Conservation (phyloP, 2,888 invertebrate genomes). For the Steinernema hermaphroditum region DNA sequence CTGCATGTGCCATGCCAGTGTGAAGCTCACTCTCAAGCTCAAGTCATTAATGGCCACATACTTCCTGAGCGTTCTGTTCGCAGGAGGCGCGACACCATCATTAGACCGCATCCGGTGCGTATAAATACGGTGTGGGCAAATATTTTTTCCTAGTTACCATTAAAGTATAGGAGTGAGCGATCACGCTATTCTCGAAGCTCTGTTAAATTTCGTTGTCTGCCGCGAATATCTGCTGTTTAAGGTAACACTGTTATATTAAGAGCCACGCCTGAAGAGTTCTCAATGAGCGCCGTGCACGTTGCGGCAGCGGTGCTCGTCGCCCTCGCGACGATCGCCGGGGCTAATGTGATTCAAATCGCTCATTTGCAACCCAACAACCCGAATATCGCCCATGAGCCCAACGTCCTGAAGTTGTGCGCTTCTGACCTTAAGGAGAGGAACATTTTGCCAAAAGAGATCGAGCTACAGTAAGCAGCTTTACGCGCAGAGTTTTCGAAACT, state of each 20-base stretch:
- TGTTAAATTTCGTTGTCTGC: not conserved
- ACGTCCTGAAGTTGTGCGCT: constrained; percentile 53
- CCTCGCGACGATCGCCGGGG: not conserved
- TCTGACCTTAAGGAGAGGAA: constrained; percentile 50
- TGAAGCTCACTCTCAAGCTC: constrained; percentile 7
- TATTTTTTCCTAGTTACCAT: constrained; percentile 19
- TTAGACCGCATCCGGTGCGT: constrained; percentile 21
- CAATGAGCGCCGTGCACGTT: constrained; percentile 1
- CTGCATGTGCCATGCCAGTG: not conserved
- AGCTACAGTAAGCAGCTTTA: constrained; percentile 42
- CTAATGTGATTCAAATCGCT: constrained; percentile 45
- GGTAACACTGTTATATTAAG: not conserved
- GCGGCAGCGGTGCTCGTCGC: not conserved
- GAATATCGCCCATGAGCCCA: constrained; percentile 52
- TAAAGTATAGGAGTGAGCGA: not conserved
- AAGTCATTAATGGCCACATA: constrained; percentile 21
- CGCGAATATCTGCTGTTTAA: not conserved
- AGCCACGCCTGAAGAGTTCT: not conserved
- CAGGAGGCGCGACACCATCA: constrained; percentile 19
- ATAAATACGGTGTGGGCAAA: constrained; percentile 22
- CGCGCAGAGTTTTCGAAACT: not conserved
- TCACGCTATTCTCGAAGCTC: not conserved
- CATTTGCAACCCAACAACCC: constrained; percentile 54
- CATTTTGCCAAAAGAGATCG: constrained; percentile 51
- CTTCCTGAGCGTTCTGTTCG: constrained; percentile 25